Evolutionary conservation across 2,888 invertebrate genomes (phyloP).

Genomic region (Polyommatus icarus): DNA sequence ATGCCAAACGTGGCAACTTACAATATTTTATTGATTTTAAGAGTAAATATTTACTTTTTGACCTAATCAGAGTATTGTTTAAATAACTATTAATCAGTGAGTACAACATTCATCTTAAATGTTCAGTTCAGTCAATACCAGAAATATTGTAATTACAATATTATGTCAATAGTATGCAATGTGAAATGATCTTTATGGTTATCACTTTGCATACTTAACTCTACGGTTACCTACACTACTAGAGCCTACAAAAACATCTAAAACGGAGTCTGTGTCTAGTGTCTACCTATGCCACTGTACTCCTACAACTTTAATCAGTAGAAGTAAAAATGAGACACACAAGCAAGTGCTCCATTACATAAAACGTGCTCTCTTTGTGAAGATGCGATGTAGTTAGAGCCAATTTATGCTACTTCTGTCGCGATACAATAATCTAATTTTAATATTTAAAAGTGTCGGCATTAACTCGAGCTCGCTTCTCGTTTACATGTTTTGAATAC

Average conservation of each 20-base stretch:
- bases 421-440: constrained; percentile 67
- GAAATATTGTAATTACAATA: no score
- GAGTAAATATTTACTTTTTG: not conserved
- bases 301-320: not conserved
- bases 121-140: no score
- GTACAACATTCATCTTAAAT: no score
- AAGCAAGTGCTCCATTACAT: constrained; percentile 15
- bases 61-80: no score
- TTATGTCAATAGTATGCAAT: no score
- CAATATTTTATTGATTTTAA: not conserved
- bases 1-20: not conserved
- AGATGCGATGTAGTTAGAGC: constrained; percentile 48
- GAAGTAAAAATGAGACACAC: constrained; percentile 8
- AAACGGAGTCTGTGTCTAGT: not conserved
- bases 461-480: constrained; percentile 63
- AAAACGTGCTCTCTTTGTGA: constrained; percentile 34
- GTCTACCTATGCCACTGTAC: not conserved
- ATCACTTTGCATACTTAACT: no score
- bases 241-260: no score
- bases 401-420: constrained; percentile 61
- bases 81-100: no score
- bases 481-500: constrained; percentile 68
- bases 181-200: no score
- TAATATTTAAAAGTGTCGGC: constrained; percentile 74
- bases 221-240: no score